Conservation (phyloP, 2,113 vertebrate species). For the Centropus unirufus region DNA sequence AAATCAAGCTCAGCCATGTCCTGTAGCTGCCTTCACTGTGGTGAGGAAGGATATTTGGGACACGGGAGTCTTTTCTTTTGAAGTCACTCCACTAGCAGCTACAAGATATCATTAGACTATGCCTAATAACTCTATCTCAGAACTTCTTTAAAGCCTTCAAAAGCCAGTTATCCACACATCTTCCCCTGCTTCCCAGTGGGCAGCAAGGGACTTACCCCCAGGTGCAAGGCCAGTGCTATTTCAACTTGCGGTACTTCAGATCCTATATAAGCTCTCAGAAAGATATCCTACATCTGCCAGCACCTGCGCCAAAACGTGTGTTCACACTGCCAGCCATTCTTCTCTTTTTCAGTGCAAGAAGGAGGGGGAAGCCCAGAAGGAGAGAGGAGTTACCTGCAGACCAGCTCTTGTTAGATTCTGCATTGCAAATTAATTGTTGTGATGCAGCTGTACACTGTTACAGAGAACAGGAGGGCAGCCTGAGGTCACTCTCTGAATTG, state of each 20-base stretch:
- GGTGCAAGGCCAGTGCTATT: background rate
- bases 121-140: background rate
- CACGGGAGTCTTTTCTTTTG: no score
- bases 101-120: background rate
- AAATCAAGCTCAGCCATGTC: no score
- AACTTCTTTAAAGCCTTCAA: background rate
- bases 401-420: background rate
- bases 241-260: background rate
- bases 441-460: background rate
- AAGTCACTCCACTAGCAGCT: background rate
- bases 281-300: background rate
- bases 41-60: no score
- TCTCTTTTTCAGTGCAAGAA: background rate
- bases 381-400: background rate
- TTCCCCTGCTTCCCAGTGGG: background rate
- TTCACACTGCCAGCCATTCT: background rate
- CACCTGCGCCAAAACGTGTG: background rate
- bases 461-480: background rate
- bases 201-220: background rate
- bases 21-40: no score
- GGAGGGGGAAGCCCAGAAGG: background rate
- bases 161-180: background rate
- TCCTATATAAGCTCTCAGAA: background rate
- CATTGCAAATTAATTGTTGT: conserved; percentile 34
- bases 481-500: conserved; percentile 16